Evolutionary conservation across 2,888 invertebrate species (phyloP).

Genomic region (Campoplex nolae): DNA sequence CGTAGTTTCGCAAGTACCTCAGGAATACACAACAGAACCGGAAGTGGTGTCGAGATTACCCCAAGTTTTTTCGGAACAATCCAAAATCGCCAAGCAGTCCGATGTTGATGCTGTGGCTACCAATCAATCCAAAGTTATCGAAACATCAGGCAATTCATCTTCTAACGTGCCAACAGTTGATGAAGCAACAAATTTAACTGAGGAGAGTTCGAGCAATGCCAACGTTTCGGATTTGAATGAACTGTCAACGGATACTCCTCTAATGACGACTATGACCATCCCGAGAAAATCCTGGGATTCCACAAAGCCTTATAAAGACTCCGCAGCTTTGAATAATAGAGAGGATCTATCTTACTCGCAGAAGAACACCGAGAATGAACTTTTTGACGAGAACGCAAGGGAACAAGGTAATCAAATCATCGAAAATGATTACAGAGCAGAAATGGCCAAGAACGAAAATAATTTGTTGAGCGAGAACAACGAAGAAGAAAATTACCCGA

Average conservation of each 20-base stretch:
- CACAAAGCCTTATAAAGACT: slow-evolving; percentile 82
- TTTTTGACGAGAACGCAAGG: slow-evolving; percentile 75
- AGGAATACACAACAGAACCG: slow-evolving; percentile 1
- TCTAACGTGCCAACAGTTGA: slow-evolving; percentile 72
- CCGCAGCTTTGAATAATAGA: slow-evolving; percentile 80
- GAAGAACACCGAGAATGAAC: slow-evolving; percentile 66
- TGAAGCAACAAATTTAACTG: slow-evolving; percentile 75
- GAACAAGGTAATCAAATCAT: slow-evolving; percentile 68
- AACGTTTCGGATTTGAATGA: slow-evolving; percentile 29
- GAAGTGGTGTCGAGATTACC: not conserved
- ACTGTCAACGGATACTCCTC: slow-evolving; percentile 36
- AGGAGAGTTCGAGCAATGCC: slow-evolving; percentile 74
- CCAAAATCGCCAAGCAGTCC: slow-evolving; percentile 26
- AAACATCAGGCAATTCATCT: slow-evolving; percentile 24
- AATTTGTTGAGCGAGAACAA: slow-evolving; percentile 72
- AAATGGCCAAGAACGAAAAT: slow-evolving; percentile 74
- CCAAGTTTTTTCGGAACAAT: slow-evolving; percentile 3
- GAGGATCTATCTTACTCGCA: slow-evolving; percentile 77
- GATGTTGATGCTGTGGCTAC: slow-evolving; percentile 16
- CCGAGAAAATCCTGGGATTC: slow-evolving; percentile 80
- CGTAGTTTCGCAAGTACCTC: slow-evolving; percentile 30
- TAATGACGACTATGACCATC: slow-evolving; percentile 68
- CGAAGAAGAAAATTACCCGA: slow-evolving; percentile 80
- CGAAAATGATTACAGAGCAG: slow-evolving; percentile 36
- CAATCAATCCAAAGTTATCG: not conserved